Conservation (phyloP, 64 coral and sea anemone species). For the Porites lutea region DNA sequence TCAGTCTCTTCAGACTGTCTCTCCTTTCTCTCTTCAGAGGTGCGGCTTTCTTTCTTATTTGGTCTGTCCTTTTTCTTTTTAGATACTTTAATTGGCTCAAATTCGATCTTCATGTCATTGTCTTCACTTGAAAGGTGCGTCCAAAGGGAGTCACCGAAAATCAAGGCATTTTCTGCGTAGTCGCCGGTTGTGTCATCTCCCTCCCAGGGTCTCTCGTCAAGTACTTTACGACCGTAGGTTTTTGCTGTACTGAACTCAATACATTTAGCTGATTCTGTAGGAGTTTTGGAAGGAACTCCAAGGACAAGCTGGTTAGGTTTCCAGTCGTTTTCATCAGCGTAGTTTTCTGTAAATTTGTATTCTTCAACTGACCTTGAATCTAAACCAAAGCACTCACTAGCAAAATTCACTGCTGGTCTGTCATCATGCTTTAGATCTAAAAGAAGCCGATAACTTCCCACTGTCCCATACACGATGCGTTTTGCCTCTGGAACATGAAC, state of each 20-base stretch:
- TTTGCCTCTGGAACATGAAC: not conserved
- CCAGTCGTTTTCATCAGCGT: not conserved
- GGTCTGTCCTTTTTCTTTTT: too few species aligned
- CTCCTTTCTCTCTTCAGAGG: not conserved
- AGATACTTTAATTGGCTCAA: too few species aligned
- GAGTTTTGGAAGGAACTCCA: slow-evolving; percentile 12
- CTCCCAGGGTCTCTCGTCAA: too few species aligned
- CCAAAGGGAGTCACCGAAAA: slow-evolving; percentile 1
- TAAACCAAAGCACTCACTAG: not conserved
- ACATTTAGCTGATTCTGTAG: not conserved
- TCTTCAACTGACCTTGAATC: not conserved
- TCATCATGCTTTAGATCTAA: too few species aligned
- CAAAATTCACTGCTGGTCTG: not conserved
- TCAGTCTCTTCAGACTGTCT: too few species aligned
- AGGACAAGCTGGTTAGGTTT: slow-evolving; percentile 4
- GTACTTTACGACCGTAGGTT: not conserved
- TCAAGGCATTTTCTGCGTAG: slow-evolving; percentile 7
- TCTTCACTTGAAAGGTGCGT: too few species aligned
- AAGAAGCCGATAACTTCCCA: not conserved
- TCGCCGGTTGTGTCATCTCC: not conserved
- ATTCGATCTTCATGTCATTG: too few species aligned
- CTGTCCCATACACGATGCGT: not conserved
- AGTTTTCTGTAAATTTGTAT: not conserved
- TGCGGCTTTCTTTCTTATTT: not conserved
- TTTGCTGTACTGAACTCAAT: not conserved